phyloP scores from a whole-genome alignment of 2,113 vertebrate species.

The Tragelaphus strepsiceros region DNA sequence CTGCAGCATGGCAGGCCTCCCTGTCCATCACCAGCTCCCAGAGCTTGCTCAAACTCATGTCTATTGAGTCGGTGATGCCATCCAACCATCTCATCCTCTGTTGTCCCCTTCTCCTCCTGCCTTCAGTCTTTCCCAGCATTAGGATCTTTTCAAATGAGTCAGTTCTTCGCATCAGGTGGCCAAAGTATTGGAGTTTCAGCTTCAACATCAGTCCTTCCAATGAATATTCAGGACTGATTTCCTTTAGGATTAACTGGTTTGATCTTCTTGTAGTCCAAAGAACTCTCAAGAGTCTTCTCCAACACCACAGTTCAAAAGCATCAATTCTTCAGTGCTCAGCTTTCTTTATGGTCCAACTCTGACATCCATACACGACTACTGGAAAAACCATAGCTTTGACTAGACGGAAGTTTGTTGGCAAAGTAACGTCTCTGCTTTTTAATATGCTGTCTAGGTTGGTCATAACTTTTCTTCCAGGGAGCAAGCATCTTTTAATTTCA shows the following conservation, averaged over 20 bases:
- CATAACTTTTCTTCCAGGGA: not conserved
- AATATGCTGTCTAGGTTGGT: not conserved
- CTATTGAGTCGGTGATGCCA: not conserved
- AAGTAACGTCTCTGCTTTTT: not conserved
- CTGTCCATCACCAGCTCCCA: not conserved
- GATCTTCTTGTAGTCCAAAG: not conserved
- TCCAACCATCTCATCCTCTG: not conserved
- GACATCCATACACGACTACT: not conserved
- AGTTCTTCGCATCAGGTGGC: not conserved
- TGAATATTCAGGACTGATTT: not conserved
- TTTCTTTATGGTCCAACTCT: not conserved
- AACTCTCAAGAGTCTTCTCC: not conserved
- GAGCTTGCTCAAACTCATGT: not conserved
- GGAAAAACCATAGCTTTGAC: not conserved
- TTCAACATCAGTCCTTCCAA: not conserved
- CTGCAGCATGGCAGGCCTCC: not conserved
- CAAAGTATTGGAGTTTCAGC: not conserved
- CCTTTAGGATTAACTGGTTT: not conserved
- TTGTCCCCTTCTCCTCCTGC: not conserved
- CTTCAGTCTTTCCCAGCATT: not conserved
- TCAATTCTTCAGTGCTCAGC: fast-evolving
- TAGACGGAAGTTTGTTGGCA: not conserved
- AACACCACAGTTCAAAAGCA: not conserved
- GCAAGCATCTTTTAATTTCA: not conserved
- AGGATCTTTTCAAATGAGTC: not conserved